A percentile compares a stretch with the other conserved stretches of the same genome.
These are phyloP conservation scores for Megastigmus dorsalis DNA, from an alignment of 2,888 invertebrate species.

Conservation along the genomic window DNA sequence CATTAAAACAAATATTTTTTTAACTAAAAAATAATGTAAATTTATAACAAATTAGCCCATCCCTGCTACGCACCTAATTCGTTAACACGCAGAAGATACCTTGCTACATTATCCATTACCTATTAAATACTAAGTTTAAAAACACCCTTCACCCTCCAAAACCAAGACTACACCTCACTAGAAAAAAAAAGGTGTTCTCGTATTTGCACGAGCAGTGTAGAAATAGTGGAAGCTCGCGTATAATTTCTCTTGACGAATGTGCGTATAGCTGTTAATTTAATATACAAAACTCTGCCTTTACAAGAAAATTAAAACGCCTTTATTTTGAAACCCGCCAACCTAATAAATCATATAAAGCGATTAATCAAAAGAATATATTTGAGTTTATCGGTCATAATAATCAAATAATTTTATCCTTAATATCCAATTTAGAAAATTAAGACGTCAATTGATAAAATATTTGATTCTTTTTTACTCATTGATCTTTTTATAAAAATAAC, in stretches of 20 bases:
- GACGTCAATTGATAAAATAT: too few relatives aligned
- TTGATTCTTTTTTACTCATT: too few relatives aligned
- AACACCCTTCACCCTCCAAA: slow-evolving; percentile 63
- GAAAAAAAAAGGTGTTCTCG: slow-evolving; percentile 16
- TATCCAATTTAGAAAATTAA: too few relatives aligned
- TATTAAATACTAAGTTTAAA: slow-evolving; percentile 55
- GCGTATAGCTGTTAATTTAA: slow-evolving; percentile 36
- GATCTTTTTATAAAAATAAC: too few relatives aligned
- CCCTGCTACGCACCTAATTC: slow-evolving; percentile 38
- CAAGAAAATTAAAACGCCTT: slow-evolving; percentile 30
- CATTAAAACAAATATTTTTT: neutral
- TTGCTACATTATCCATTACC: slow-evolving; percentile 55
- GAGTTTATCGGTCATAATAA: too few relatives aligned
- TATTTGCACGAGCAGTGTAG: slow-evolving; percentile 25
- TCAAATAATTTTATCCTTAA: too few relatives aligned
- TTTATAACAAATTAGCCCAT: slow-evolving; percentile 39
- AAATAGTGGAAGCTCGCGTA: slow-evolving; percentile 42
- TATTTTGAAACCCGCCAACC: slow-evolving; percentile 38
- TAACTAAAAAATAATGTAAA: neutral
- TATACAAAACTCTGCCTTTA: slow-evolving; percentile 34
- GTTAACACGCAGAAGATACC: slow-evolving; percentile 30
- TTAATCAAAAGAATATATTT: too few relatives aligned
- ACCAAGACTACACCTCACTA: slow-evolving; percentile 43
- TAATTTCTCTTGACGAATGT: slow-evolving; percentile 21
- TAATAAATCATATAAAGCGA: neutral